Conservation (phyloP, 2,888 invertebrate species). For the Eutolmus rufibarbis region DNA sequence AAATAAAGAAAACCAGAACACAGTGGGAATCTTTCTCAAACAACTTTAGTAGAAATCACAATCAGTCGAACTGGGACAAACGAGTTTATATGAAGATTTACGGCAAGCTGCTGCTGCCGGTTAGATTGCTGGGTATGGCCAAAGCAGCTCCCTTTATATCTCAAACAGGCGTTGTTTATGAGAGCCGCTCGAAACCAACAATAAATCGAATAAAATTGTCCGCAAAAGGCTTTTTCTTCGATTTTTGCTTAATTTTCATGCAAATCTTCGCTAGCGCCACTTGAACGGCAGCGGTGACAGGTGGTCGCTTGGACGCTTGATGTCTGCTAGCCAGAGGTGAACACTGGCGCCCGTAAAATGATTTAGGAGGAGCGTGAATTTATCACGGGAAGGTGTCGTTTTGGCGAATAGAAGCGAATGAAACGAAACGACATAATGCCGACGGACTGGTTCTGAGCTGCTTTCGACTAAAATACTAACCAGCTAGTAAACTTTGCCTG, state of each 20-base stretch:
- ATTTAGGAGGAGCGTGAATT: background rate
- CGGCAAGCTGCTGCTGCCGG: background rate
- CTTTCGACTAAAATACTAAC: background rate
- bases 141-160: background rate
- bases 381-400: background rate
- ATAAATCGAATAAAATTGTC: background rate
- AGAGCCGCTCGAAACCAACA: background rate
- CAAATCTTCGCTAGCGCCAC: background rate
- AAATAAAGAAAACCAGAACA: constrained; percentile 18
- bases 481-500: background rate
- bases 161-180: background rate
- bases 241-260: background rate
- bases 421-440: background rate
- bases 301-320: background rate
- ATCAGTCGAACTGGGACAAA: background rate
- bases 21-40: constrained; percentile 1
- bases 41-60: background rate
- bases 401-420: background rate
- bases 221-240: background rate
- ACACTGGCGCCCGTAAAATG: background rate
- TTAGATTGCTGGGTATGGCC: background rate
- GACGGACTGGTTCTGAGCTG: background rate
- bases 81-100: constrained; percentile 16
- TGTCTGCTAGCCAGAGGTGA: background rate
- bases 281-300: background rate